phyloP scores from a whole-genome alignment of 2,797 vertebrate genomes.

The Linurgus olivaceus region DNA sequence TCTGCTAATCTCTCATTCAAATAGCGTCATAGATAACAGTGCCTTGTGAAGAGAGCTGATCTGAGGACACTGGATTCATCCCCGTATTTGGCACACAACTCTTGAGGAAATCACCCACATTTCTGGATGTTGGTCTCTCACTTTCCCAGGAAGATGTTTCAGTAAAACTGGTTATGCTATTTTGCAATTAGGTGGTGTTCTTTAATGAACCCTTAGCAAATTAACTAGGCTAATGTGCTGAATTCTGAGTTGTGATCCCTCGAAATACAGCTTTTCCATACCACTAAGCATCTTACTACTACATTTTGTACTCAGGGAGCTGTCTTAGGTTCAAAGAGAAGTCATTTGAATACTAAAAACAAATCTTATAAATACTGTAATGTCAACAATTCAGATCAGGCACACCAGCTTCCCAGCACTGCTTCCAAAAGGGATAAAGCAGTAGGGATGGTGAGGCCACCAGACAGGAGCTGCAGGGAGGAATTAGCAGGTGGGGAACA shows the following conservation, averaged over 20 bases:
- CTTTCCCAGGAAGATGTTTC: background rate
- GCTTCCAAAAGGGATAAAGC: background rate
- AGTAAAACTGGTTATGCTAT: background rate
- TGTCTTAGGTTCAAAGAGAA: background rate
- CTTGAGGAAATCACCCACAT: background rate
- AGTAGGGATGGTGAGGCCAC: background rate
- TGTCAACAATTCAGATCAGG: background rate
- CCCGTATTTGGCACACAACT: background rate
- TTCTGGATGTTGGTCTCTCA: background rate
- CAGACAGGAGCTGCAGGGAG: background rate
- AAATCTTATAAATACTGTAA: background rate
- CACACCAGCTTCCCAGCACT: background rate
- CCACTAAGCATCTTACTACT: background rate
- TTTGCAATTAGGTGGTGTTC: background rate
- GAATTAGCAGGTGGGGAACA: background rate
- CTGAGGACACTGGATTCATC: background rate
- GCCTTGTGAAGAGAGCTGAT: background rate
- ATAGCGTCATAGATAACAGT: background rate
- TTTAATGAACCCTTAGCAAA: background rate
- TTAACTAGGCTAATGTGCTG: background rate
- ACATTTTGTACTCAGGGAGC: background rate
- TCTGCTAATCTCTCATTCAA: background rate
- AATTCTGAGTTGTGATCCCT: background rate
- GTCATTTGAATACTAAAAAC: background rate
- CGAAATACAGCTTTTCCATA: background rate